Evolutionary conservation across 2,888 invertebrate species (phyloP), one percentile per base, ranked within the genome.

Genomic region (Hypomecis punctinalis): DNA sequence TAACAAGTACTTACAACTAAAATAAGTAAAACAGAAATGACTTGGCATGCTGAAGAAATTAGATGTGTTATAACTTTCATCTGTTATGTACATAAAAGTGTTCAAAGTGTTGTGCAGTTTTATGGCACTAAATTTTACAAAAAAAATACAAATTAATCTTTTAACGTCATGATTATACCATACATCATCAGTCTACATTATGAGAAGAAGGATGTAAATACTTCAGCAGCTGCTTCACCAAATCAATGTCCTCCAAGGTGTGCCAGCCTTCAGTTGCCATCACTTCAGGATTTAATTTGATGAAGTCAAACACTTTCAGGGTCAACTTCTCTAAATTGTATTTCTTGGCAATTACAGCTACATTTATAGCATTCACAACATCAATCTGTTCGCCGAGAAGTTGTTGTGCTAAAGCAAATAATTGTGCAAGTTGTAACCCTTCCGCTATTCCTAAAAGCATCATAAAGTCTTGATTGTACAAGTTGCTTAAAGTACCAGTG

Each of bases 191-290:
- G 56, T 56, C 51, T 8, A 51, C 13, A 48, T 40, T 47, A 6
- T 61, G 61, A 7, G 45, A 42, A 7, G 57, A 9, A 63, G 62
- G 60, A 60, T 68, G 45, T 36, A 57, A 51, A 67, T 71, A 71
- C 59, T 81, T 79, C 36, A 86, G 82, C 48, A 90, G 68, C 69
- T 85, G 81, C 65, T 91, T 91, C 0, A 86, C 77, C 63, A 92
- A 63, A 37, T 79, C 77, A 1, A 87, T 79, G 82, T 92, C 86
- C 11, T 81, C 76, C n/a, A 91, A 76, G 40, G 82, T 73, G 43
- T 80, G 81, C 88, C 90, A 91, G 1, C 80, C 82, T 0, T 85
- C 80, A 3, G 86, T 85, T 5, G 81, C 74, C 68, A 89, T 71
- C 0, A 89, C 82, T 57, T 80, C 75, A 4, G 85, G 85, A 70